These are phyloP conservation scores for Rhinogobio ventralis DNA, from an alignment of 2,797 vertebrate genomes.

Conservation along the genomic window DNA sequence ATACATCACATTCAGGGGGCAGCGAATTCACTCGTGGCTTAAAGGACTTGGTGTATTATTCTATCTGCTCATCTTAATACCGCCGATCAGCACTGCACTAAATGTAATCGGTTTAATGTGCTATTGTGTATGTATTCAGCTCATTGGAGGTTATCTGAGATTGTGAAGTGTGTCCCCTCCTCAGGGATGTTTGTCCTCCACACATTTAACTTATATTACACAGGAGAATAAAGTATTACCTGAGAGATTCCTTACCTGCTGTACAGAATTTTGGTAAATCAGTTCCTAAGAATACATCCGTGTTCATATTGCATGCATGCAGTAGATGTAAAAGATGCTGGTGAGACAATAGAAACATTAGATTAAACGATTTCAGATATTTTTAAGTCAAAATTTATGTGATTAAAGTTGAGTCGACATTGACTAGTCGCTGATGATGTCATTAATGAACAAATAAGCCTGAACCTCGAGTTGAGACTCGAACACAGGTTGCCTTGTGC, in stretches of 20 bases:
- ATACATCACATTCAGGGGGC: conserved; percentile 42
- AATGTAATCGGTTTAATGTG: conserved; percentile 50
- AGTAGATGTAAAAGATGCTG: background rate
- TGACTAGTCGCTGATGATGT: no score
- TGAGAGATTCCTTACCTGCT: background rate
- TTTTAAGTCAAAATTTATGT: no score
- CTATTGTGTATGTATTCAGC: conserved; percentile 49
- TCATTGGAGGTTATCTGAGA: conserved; percentile 55
- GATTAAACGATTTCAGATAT: no score
- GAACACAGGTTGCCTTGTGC: no score
- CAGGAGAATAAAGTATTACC: conserved; percentile 27
- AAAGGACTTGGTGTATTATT: conserved; percentile 52
- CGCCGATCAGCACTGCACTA: conserved; percentile 53
- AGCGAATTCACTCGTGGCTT: conserved; percentile 51
- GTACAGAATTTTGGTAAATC: conserved; percentile 17
- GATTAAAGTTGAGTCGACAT: no score
- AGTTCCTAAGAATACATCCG: background rate
- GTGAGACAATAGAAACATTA: background rate
- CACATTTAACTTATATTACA: conserved; percentile 27
- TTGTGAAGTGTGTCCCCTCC: conserved; percentile 47
- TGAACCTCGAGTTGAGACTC: no score
- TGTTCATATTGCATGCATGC: background rate
- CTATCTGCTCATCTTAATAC: conserved; percentile 58
- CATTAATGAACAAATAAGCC: no score
- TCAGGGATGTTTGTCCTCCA: conserved; percentile 49